Conservation (phyloP, 1,140 invertebrate genomes). For the Drosophila hydei region DNA sequence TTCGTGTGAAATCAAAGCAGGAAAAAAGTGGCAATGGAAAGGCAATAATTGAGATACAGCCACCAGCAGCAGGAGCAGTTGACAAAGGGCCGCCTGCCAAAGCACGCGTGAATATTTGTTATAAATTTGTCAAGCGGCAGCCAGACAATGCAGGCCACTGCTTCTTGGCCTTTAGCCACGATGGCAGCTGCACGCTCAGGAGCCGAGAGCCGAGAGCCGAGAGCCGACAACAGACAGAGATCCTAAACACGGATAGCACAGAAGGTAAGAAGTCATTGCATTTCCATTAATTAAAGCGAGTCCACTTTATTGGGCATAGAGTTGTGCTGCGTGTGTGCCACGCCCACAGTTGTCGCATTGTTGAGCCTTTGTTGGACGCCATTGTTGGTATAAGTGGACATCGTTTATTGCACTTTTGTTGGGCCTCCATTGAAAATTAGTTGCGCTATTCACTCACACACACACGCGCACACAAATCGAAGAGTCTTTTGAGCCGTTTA, state of each 20-base stretch:
- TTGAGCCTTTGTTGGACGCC: conserved; percentile 36
- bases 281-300: conserved; percentile 76
- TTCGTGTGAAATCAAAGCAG: conserved; percentile 65
- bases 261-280: conserved; percentile 65
- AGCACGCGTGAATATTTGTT: conserved; percentile 82
- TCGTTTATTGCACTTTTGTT: conserved; percentile 80
- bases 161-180: neutral
- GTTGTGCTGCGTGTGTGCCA: conserved; percentile 44
- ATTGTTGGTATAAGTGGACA: conserved; percentile 76
- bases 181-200: conserved; percentile 33
- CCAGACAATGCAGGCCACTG: conserved; percentile 21
- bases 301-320: conserved; percentile 65
- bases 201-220: conserved; percentile 15
- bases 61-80: conserved; percentile 8
- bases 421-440: conserved; percentile 76
- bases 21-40: conserved; percentile 68
- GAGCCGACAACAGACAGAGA: conserved; percentile 33
- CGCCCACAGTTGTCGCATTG: conserved; percentile 51
- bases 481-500: conserved; percentile 10
- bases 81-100: conserved; percentile 72
- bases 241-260: conserved; percentile 56
- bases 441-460: conserved; percentile 70
- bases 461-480: conserved; percentile 15
- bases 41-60: conserved; percentile 67
- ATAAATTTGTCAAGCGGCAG: conserved; percentile 73